Conservation (phyloP, 2,888 invertebrate genomes). For the Temnothorax rugatulus region DNA sequence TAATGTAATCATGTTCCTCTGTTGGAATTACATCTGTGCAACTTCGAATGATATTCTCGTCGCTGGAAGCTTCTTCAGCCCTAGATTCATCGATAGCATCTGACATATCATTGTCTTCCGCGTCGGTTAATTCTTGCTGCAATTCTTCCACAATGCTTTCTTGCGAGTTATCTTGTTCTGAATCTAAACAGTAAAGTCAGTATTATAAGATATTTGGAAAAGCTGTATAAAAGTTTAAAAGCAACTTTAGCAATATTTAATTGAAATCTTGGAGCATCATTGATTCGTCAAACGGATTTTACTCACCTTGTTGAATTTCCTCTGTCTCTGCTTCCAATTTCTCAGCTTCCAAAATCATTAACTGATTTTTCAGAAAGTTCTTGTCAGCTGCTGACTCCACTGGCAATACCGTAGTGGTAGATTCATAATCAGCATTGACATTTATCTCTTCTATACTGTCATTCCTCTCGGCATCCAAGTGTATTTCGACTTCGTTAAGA, state of each 20-base stretch:
- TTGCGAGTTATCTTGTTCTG: constrained; percentile 57
- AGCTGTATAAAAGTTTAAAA: not conserved
- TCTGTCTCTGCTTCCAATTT: constrained; percentile 77
- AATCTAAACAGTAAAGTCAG: constrained; percentile 41
- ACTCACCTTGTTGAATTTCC: constrained; percentile 61
- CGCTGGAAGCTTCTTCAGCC: constrained; percentile 55
- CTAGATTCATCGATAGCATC: constrained; percentile 59
- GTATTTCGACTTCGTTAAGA: constrained; percentile 83
- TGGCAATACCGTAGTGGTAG: constrained; percentile 39
- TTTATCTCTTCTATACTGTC: constrained; percentile 64
- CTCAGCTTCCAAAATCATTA: constrained; percentile 80
- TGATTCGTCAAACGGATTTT: not conserved
- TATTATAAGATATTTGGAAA: not conserved
- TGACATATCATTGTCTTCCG: constrained; percentile 20
- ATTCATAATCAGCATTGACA: constrained; percentile 71
- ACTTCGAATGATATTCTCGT: constrained; percentile 50
- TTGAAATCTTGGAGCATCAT: not conserved
- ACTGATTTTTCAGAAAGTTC: constrained; percentile 79
- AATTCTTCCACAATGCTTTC: constrained; percentile 31
- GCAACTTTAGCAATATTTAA: not conserved
- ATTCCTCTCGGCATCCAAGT: constrained; percentile 75
- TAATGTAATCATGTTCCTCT: constrained; percentile 80
- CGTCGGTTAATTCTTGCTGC: constrained; percentile 14
- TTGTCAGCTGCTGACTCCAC: constrained; percentile 67
- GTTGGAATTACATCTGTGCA: constrained; percentile 71